Percentiles rank a stretch among this genome's conserved stretches.
Conservation (phyloP, 2,888 invertebrate genomes). For the Bimastos eiseni region DNA sequence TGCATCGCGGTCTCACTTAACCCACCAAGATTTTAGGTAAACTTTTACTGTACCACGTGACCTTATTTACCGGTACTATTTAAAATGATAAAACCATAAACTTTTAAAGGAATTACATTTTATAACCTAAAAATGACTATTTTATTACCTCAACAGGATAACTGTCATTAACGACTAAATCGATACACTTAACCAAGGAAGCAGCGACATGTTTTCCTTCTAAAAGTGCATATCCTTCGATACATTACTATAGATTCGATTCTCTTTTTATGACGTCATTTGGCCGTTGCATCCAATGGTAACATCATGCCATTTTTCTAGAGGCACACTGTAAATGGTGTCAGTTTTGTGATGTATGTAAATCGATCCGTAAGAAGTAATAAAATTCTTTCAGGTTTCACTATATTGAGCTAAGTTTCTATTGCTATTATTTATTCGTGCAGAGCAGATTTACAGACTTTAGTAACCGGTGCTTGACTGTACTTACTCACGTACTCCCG, state of each 20-base stretch:
- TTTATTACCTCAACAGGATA: not conserved
- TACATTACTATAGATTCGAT: not conserved
- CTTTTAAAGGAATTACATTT: not conserved
- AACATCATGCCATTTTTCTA: not conserved
- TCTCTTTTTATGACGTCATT: not conserved
- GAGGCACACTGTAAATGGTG: not conserved
- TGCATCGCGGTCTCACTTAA: not conserved
- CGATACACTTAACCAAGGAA: not conserved
- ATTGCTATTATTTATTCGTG: not conserved
- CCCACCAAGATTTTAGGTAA: not conserved
- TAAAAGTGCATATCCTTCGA: not conserved
- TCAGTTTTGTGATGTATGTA: not conserved
- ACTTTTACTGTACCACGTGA: not conserved
- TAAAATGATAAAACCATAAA: not conserved
- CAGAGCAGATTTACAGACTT: not conserved
- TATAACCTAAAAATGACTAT: not conserved
- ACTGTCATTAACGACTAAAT: not conserved
- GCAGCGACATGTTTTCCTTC: not conserved
- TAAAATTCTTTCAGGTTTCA: not conserved
- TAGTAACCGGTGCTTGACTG: not conserved
- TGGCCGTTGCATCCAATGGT: too few relatives aligned
- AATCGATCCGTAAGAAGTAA: not conserved
- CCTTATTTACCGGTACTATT: not conserved
- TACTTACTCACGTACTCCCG: not conserved
- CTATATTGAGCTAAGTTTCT: not conserved